Evolutionary conservation across 1,140 invertebrate species (phyloP), one percentile per base, ranked within the genome.

Genomic region (Limonius californicus): DNA sequence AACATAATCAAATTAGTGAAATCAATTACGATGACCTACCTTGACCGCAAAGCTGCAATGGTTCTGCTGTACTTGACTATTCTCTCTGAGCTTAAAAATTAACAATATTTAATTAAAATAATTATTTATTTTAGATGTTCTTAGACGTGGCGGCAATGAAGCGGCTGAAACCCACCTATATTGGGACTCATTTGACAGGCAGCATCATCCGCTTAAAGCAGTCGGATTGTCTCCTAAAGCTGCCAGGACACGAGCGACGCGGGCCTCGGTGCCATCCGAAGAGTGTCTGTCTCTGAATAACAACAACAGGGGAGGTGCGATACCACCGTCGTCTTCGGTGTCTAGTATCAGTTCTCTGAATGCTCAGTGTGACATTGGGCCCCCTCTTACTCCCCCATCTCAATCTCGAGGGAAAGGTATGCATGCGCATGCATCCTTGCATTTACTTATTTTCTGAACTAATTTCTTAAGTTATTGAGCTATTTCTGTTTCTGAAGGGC

Each of bases 161-260:
- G 80, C 75, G 58, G 80, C 78, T 63, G 85, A 88, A 60, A 79
- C 84, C 69, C 82, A 86, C 64, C 81, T 97, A 59, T 94, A 92
- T 76, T 97, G 95, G 95, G 93, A 95, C 77, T 95, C 92, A 0
- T 96, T 92, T 92, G 91, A 95, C 75, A 74, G 77, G 56, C 35
- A 39, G 11, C 71, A 79, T 57, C 73, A 75, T 61, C 64, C 66
- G 39, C 56, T 71, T 14, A 72, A 71, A 61, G 66, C 66, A 71
- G 80, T 79, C 59, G 78, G 82, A 18, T 77, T 82, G 15, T 89
- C 86, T 0, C 86, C 87, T 9, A 75, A 86, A n/a, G 77, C 79
- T 15, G 72, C 72, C 54, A 76, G 83, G 43, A 80, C 78, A n/a
- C 76, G 82, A 62, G 72, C 74, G 7, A 75, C 79, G 0, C 76